Conservation (phyloP, 2,113 vertebrate genomes). For the Indicator indicator region DNA sequence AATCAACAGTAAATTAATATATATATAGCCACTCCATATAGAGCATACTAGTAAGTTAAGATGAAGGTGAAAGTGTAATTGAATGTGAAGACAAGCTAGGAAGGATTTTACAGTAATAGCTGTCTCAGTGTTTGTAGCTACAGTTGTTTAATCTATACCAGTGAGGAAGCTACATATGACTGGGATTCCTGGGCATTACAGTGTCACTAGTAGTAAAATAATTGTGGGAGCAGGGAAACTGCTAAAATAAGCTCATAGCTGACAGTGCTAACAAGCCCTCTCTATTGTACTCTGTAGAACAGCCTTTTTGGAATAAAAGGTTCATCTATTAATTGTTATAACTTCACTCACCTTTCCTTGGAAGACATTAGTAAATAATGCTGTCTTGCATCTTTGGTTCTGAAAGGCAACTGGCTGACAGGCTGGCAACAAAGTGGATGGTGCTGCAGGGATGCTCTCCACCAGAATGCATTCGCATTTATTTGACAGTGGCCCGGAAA, state of each 20-base stretch:
- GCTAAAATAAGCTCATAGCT: not conserved
- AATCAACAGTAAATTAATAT: not conserved
- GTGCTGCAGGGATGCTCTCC: slow-evolving; percentile 83
- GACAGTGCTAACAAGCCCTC: not conserved
- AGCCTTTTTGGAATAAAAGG: not conserved
- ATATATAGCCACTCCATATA: not conserved
- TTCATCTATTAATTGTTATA: not conserved
- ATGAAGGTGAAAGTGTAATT: not conserved
- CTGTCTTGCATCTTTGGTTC: slow-evolving; percentile 18
- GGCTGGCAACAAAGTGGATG: slow-evolving; percentile 84
- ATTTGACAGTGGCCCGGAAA: slow-evolving; percentile 87
- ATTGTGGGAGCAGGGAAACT: not conserved
- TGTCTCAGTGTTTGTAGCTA: not conserved
- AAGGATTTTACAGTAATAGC: not conserved
- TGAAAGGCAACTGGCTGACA: slow-evolving; percentile 82
- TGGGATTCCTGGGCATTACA: not conserved
- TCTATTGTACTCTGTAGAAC: not conserved
- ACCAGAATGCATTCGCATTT: slow-evolving; percentile 87
- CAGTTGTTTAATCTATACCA: not conserved
- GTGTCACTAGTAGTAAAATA: not conserved
- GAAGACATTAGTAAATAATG: not conserved
- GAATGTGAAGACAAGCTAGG: not conserved
- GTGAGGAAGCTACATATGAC: not conserved
- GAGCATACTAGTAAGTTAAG: not conserved
- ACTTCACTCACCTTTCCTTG: not conserved